phyloP scores from a whole-genome alignment of 2,113 vertebrate genomes.

The Scomber scombrus region DNA sequence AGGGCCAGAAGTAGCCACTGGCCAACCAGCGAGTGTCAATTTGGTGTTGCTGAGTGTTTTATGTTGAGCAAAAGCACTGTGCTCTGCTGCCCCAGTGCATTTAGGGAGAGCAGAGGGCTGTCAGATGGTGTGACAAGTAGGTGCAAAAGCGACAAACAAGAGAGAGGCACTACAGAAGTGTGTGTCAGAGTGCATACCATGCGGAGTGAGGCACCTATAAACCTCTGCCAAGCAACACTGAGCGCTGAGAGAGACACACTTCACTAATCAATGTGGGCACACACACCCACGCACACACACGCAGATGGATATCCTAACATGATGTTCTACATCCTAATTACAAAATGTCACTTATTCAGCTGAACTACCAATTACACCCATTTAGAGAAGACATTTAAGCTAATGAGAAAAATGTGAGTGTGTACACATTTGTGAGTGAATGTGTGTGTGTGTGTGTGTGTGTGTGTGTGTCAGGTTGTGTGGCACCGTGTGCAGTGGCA shows the following conservation, averaged over 20 bases:
- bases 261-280: constrained; percentile 28
- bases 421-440: constrained; percentile 6
- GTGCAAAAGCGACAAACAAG: constrained; percentile 37
- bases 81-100: constrained; percentile 25
- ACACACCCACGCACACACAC: constrained; percentile 9
- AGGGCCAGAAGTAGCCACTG: background rate
- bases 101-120: constrained; percentile 30
- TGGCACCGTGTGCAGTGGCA: constrained; percentile 36
- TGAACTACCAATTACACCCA: constrained; percentile 48
- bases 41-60: background rate
- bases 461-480: constrained; percentile 4
- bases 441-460: constrained; percentile 19
- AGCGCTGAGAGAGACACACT: constrained; percentile 18
- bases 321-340: constrained; percentile 55
- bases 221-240: constrained; percentile 41
- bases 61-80: constrained; percentile 5
- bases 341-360: constrained; percentile 51
- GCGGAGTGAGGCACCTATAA: constrained; percentile 29
- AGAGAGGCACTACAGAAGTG: constrained; percentile 23
- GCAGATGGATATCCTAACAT: constrained; percentile 36
- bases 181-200: constrained; percentile 51
- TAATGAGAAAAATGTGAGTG: constrained; percentile 45
- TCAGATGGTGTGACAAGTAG: constrained; percentile 43
- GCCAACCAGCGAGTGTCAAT: constrained; percentile 5
- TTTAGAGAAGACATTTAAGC: constrained; percentile 44